Evolutionary conservation across 2,888 invertebrate species (phyloP), one percentile per base, ranked within the genome.

Genomic region (Phasia obesa): DNA sequence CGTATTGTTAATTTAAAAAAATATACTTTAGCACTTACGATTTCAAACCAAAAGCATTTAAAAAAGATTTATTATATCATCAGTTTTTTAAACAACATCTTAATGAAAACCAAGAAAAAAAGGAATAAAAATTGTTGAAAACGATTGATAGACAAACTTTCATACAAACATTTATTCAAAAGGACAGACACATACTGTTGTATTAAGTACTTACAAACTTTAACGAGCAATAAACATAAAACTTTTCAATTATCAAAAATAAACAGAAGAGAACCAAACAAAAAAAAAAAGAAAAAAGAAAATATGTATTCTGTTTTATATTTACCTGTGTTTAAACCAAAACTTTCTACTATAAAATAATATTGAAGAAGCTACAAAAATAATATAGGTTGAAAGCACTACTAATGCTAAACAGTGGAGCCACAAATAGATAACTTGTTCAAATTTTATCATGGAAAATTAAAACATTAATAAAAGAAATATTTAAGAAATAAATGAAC

Each of bases 221-320:
- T 70, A 81, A 65, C 47, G 64, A 75, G 64, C 67, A 65, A 51
- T 59, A 75, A 51, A 76, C 17, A 49, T 31, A 60, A 65, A 81
- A 81, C 81, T 76, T 81, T 81, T 81, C 75, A 81, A 76, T 81
- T 76, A 81, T 67, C 59, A 53, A 65, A 75, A 62, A 51, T 31
- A 70, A 76, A 57, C 74, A 75, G 51, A 71, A 57, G 57, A 62
- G 17, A 44, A 60, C 47, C n/a, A n/a, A n/a, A 64, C 44, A 59
- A 51, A 44, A 42, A n/a, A n/a, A n/a, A n/a, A n/a, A n/a, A n/a
- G n/a, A 49, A 17, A 57, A 64, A 42, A n/a, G 17, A 35, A 64
- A 55, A 51, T 21, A 71, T 51, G 9, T 38, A 25, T 69, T 73
- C 17, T 59, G 7, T 44, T 62, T 42, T 13, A 44, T 21, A 53